Base-by-base conservation (phyloP, 2,113 vertebrate species). In the Notothenia coriiceps region DNA sequence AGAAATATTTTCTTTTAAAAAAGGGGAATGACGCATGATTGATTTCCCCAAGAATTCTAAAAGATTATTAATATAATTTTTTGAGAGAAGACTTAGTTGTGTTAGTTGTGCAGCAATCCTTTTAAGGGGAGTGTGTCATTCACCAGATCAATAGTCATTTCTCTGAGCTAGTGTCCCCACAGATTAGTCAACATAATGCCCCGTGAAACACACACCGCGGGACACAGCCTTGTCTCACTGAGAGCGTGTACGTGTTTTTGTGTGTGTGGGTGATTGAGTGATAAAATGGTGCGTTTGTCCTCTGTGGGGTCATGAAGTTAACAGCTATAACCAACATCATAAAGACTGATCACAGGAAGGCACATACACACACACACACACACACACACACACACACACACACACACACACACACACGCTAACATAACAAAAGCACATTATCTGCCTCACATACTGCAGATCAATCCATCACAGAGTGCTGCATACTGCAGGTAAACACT, bases 281-380 rank as follows among this genome's bases (percentile, higher is more conserved):
- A 77, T 72, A 68, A 51, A 63, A 74, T 72, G 63, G 65, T 35
- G 51, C 73, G 62, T 86, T 82, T 83, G 74, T 73, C 89, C 73
- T 88, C 84, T 70, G 46, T 44, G 69, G 70, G 79, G 82, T 85
- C 73, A 79, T 85, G 60, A 83, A 88, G 81, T 85, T 90, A 80
- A 87, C 77, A 63, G 67, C 77, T 77, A 71, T 83, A 90, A 83
- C 82, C 79, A 86, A 43, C 86, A 82, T 82, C 84, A 83, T 82
- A 65, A 80, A 84, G 78, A 86, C 55, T 74, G 78, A 86, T 79
- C 62, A 54, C 15, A 72, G 72, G 52, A 73, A 68, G 25, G 3
- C 35, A 60, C 10, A 59, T 29, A 22, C 77, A 67, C 77, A 69
- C 43, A 22, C 77, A 67, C 77, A 69, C 47, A 25, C 75, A 62